A percentile compares a stretch with the other conserved stretches of the same genome.
phyloP scores from a whole-genome alignment of 2,113 vertebrate species.

The Geothlypis trichas region DNA sequence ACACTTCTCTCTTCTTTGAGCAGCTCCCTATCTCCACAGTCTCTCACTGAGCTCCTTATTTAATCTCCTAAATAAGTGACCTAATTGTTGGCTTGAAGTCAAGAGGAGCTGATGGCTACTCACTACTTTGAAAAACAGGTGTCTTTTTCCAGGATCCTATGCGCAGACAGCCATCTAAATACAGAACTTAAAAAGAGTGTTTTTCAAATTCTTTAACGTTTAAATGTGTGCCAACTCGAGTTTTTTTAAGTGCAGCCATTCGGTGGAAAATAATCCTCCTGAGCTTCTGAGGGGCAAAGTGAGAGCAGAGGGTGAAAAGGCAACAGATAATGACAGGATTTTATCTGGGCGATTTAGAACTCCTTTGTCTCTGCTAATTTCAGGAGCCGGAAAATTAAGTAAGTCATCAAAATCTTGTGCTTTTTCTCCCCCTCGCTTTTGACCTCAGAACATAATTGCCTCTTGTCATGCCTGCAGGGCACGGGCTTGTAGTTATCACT shows the following conservation, averaged over 20 bases:
- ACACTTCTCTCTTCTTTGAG: not conserved
- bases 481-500: conserved; percentile 53
- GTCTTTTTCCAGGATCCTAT: not conserved
- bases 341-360: conserved; percentile 12
- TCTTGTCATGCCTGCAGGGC: conserved; percentile 48
- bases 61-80: conserved; percentile 33
- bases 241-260: not conserved
- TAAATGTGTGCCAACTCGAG: not conserved
- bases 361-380: conserved; percentile 52
- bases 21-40: not conserved
- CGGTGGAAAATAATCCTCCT: not conserved
- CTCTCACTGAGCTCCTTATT: conserved; percentile 14
- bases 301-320: not conserved
- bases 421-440: conserved; percentile 58
- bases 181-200: not conserved
- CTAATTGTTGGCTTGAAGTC: conserved; percentile 23
- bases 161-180: not conserved
- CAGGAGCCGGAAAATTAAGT: conserved; percentile 53
- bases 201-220: not conserved
- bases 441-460: conserved; percentile 54
- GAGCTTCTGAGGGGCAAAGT: not conserved
- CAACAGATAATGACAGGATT: conserved; percentile 29
- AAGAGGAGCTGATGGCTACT: not conserved
- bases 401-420: conserved; percentile 49
- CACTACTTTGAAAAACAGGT: conserved; percentile 8